Evolutionary conservation across 2,888 invertebrate genomes (phyloP), one percentile per base, ranked within the genome.

Genomic region (Cacoxenus indagator): DNA sequence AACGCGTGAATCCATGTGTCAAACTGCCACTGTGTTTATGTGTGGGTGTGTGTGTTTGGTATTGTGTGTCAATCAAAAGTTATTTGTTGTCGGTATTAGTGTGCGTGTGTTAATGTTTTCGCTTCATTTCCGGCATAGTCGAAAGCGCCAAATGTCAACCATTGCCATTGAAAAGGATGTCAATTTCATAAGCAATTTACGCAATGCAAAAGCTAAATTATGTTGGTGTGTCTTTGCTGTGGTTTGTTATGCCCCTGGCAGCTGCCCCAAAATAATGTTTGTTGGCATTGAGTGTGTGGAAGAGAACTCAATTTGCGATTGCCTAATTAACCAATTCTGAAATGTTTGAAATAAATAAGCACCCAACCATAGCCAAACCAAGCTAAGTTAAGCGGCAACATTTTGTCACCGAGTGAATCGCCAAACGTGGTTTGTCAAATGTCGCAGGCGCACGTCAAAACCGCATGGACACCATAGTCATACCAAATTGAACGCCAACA

Each of bases 151-250:
- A 62, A 62, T 62, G 62, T 45, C 45, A 62, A 45, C 45, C 14
- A n/a, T 62, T 45, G 62, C 62, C 45, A 66, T 54, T 70, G 69
- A 71, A 81, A 72, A 83, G 71, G 78, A 73, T 80, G 80, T 81
- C 80, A 81, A 81, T 84, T 84, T 81, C 77, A 82, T 84, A 84
- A 78, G 84, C 84, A 84, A 81, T 81, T 84, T 82, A 78, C 77
- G 73, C 73, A 78, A 67, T 29, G 83, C 73, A 73, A 74, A 78
- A 71, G 69, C 65, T 71, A 55, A 55, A 55, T 55, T 55, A 37
- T 62, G 27, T 55, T 1, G 11, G 55, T 55, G 55, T 26, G 27
- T 27, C 4, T 26, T 9, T 55, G 55, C 4, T 1, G 1, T 6
- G 14, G 2, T 24, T 5, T 24, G 24, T 24, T 14, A 19, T 14